phyloP scores from a whole-genome alignment of 2,797 vertebrate genomes.

The Chrysolophus pictus region DNA sequence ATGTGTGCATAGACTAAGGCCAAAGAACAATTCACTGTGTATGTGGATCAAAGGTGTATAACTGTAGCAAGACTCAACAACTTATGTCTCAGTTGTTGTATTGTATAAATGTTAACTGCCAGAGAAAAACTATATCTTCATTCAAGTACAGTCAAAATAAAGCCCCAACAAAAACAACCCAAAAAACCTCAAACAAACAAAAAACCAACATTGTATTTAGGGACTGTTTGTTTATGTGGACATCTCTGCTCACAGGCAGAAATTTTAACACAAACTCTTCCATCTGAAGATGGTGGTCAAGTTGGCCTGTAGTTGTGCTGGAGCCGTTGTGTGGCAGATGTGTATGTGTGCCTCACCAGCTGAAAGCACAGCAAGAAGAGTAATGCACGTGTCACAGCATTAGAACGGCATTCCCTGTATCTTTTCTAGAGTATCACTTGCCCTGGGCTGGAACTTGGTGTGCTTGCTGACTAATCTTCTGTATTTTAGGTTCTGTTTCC shows the following conservation, averaged over 20 bases:
- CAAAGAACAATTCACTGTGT: background rate
- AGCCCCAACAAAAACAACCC: too few species aligned
- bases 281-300: background rate
- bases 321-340: background rate
- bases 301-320: background rate
- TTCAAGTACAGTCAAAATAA: background rate
- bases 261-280: background rate
- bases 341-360: fast-evolving
- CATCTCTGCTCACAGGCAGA: background rate
- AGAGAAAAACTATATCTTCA: background rate
- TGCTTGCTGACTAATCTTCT: fast-evolving
- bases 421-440: background rate
- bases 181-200: background rate
- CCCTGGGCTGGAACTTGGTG: background rate
- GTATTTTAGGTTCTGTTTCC: background rate
- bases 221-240: background rate
- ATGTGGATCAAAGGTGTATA: background rate
- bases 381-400: fast-evolving
- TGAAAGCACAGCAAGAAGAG: background rate
- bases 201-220: fast-evolving
- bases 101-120: background rate
- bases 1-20: background rate
- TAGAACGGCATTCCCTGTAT: background rate
- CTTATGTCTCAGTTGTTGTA: background rate
- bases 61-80: background rate